Conservation (phyloP, 2,888 invertebrate genomes). For the Taphrorychus bicolor region DNA sequence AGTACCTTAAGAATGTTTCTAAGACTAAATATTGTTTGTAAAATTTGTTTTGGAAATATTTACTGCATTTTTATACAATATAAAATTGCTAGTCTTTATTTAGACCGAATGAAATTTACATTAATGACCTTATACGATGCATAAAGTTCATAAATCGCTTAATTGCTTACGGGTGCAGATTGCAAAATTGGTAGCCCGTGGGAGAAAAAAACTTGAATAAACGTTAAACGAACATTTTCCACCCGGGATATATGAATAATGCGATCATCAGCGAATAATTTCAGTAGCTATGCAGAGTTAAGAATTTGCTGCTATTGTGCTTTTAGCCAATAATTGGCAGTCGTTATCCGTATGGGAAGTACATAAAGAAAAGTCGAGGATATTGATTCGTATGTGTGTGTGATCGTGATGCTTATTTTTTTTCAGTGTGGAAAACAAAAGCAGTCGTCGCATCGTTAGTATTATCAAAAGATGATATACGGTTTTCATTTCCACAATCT, state of each 20-base stretch:
- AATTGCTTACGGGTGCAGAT: neutral
- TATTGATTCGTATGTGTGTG: neutral
- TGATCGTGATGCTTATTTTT: conserved; percentile 2
- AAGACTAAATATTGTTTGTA: too few species aligned
- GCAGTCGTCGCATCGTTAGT: conserved; percentile 31
- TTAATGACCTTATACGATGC: too few species aligned
- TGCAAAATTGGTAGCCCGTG: neutral
- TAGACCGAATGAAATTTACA: too few species aligned
- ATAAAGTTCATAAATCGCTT: neutral
- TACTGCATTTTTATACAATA: too few species aligned
- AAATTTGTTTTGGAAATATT: too few species aligned
- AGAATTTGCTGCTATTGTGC: too few species aligned
- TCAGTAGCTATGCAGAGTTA: too few species aligned
- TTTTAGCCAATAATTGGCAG: neutral
- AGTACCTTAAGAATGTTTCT: too few species aligned
- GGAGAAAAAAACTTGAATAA: neutral
- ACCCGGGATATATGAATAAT: neutral
- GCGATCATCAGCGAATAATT: neutral
- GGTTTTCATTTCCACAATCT: conserved; percentile 35
- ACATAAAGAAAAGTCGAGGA: neutral
- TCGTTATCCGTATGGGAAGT: too few species aligned
- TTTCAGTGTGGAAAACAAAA: conserved; percentile 22
- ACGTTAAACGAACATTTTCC: neutral
- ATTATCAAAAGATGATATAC: conserved; percentile 38
- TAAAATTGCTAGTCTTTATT: too few species aligned